phyloP scores from a whole-genome alignment of 1,140 invertebrate genomes.

The honey bee (Apis mellifera) region Amel_HAv3.1 CM009938.2:1679501-1680000 shows the following conservation, averaged over 20 bases:
- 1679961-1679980: conserved; percentile 97
- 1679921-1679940: conserved; percentile 93
- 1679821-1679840: conserved; percentile 80
- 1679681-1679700: too few species aligned
- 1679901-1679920: conserved; percentile 94
- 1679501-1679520: conserved; percentile 71
- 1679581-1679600: conserved; percentile 1
- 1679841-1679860: conserved; percentile 92
- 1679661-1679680: too few species aligned
- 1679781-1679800: conserved; percentile 68
- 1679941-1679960: conserved; percentile 88
- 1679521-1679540: conserved; percentile 71
- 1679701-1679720: too few species aligned
- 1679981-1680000: conserved; percentile 95
- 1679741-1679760: too few species aligned
- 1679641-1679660: background rate
- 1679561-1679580: conserved; percentile 59
- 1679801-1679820: conserved; percentile 72
- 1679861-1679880: conserved; percentile 90
- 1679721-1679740: too few species aligned
- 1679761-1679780: background rate
- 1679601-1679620: background rate
- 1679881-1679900: conserved; percentile 93
- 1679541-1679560: conserved; percentile 61
- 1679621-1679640: background rate